A percentile compares a stretch with the other conserved stretches of the same genome.
These are phyloP conservation scores for Erebia aethiops DNA, from an alignment of 2,888 invertebrate genomes.

Conservation along the genomic window DNA sequence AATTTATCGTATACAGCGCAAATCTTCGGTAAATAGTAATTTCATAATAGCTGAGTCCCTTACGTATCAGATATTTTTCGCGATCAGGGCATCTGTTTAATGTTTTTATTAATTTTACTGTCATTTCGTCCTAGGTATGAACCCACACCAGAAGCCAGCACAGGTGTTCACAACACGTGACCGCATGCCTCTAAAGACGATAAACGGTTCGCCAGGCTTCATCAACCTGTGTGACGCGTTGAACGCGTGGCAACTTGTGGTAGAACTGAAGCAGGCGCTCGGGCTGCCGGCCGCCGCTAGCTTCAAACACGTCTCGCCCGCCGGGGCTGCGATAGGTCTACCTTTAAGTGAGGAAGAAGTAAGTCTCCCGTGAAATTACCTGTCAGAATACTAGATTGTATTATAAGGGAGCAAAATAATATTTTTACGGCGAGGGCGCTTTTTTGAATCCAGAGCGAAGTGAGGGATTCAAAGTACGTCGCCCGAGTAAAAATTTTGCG, in stretches of 20 bases:
- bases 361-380: slow-evolving; percentile 37
- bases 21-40: too few species aligned
- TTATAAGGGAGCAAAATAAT: too few species aligned
- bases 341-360: slow-evolving; percentile 89
- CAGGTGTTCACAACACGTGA: slow-evolving; percentile 92
- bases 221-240: slow-evolving; percentile 98
- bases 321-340: slow-evolving; percentile 96
- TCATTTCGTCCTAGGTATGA: slow-evolving; percentile 86
- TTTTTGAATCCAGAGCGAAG: too few species aligned
- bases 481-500: too few species aligned
- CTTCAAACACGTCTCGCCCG: slow-evolving; percentile 99
- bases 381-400: too few species aligned
- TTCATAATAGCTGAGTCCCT: too few species aligned
- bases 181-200: slow-evolving; percentile 91
- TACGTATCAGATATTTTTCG: too few species aligned
- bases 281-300: slow-evolving; percentile 96
- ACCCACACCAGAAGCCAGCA: slow-evolving; percentile 98
- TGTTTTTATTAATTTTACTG: neutral
- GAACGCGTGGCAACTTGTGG: slow-evolving; percentile 98
- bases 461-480: too few species aligned
- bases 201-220: slow-evolving; percentile 98
- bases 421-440: too few species aligned
- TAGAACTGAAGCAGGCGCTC: slow-evolving; percentile 91
- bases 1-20: too few species aligned
- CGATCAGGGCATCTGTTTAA: too few species aligned